Evolutionary conservation across 2,888 invertebrate species (phyloP), one percentile per base, ranked within the genome.

Genomic region (Drosophila mettleri): DNA sequence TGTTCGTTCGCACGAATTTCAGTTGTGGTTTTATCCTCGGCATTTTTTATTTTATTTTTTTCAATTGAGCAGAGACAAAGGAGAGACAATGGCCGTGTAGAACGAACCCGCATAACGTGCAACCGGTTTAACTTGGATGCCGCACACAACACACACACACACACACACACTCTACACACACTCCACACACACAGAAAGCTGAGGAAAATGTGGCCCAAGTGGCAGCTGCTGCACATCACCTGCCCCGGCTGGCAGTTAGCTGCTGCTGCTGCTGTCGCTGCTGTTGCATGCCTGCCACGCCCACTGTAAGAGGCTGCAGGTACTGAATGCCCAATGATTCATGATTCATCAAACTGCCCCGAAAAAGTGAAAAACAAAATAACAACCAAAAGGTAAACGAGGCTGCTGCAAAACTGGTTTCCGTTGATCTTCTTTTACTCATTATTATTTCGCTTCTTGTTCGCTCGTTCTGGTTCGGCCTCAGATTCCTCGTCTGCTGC

Each of bases 341-440:
- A 86, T 81, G 86, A 81, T 82, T 82, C 81, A 81, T 82, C 82
- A 81, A 36, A 34, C 61, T 65, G 57, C 57, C 70, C 78, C 74
- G 69, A 65, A 71, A 67, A 43, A 49, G n/a, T n/a, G n/a, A 20
- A n/a, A 45, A 16, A 45, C n/a, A 45, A 29, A 29, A 49, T n/a
- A n/a, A n/a, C n/a, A n/a, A n/a, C n/a, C 8, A 31, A 29, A 49
- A 64, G 58, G 62, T 63, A 69, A 72, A 72, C 59, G 46, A 74
- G 60, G 58, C 48, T 57, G 36, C 36, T 34, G 18, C 33, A 54
- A 31, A 60, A 60, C 60, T 54, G 60, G 60, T 60, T 60, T 59
- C 5, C 24, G 34, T 18, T 48, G 52, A 36, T 41, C 41, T 41
- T 45, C 54, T 22, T 31, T 48, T n/a, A 6, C 58, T 38, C 22